Conservation (phyloP, 2,797 vertebrate species). For the Acanthurus lineatus region DNA sequence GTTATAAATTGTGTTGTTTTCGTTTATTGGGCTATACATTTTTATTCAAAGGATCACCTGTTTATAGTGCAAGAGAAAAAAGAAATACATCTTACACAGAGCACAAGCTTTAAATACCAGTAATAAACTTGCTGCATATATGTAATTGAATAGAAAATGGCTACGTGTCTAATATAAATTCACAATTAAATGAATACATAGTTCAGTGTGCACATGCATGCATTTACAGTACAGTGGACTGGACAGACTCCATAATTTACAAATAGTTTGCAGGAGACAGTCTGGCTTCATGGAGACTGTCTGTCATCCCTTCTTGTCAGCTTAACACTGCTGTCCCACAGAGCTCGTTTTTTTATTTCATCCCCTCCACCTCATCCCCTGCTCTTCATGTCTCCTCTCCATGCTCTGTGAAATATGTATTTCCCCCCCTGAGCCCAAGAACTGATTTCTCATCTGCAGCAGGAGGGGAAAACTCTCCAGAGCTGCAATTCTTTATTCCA, state of each 20-base stretch:
- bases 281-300: conserved; percentile 70
- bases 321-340: conserved; percentile 72
- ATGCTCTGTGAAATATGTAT: conserved; percentile 77
- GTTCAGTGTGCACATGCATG: conserved; percentile 23
- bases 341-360: conserved; percentile 65
- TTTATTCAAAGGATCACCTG: conserved; percentile 1
- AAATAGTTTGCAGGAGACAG: conserved; percentile 67
- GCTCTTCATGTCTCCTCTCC: conserved; percentile 63
- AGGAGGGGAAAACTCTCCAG: conserved; percentile 57
- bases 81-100: not conserved
- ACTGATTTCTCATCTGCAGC: conserved; percentile 73
- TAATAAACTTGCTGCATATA: conserved; percentile 11
- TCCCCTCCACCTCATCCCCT: conserved; percentile 66
- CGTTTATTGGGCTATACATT: conserved; percentile 18
- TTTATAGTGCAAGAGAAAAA: conserved; percentile 1
- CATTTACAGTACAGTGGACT: conserved; percentile 17
- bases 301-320: conserved; percentile 81
- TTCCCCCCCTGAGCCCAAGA: conserved; percentile 60
- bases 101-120: conserved; percentile 6
- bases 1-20: conserved; percentile 28
- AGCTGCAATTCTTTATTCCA: conserved; percentile 66
- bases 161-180: conserved; percentile 31
- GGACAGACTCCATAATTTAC: conserved; percentile 76
- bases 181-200: not conserved
- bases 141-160: conserved; percentile 28